Conservation (phyloP, 2,888 invertebrate species). For the Eumacrocentrus americanus region DNA sequence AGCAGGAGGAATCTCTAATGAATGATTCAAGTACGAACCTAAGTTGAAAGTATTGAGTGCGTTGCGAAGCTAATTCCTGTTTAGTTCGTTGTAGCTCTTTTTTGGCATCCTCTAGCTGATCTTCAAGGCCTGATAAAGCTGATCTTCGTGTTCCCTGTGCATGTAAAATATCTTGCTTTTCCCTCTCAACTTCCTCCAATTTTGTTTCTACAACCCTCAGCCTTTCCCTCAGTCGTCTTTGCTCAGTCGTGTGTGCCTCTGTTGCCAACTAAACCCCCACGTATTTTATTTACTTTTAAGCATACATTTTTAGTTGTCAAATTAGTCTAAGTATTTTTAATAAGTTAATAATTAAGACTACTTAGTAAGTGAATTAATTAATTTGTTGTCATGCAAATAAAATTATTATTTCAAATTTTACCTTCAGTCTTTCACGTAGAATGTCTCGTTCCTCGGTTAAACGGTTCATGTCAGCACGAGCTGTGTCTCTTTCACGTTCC, state of each 20-base stretch:
- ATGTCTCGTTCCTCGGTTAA: constrained; percentile 69
- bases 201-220: constrained; percentile 64
- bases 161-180: constrained; percentile 64
- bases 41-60: constrained; percentile 66
- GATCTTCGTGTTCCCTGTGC: constrained; percentile 64
- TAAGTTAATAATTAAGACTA: background rate
- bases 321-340: background rate
- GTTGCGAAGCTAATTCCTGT: constrained; percentile 65
- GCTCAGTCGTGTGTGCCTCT: constrained; percentile 63
- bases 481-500: constrained; percentile 66
- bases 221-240: constrained; percentile 62
- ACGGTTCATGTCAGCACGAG: constrained; percentile 65
- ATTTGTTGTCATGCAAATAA: too few species aligned
- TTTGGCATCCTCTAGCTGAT: constrained; percentile 64
- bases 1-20: too few species aligned
- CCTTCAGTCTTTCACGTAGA: constrained; percentile 66
- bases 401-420: constrained; percentile 43
- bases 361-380: background rate
- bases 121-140: constrained; percentile 65
- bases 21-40: constrained; percentile 60
- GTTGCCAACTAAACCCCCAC: constrained; percentile 52
- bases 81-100: constrained; percentile 64
- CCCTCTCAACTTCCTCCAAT: constrained; percentile 64
- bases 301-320: background rate
- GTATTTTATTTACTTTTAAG: background rate